Conservation (phyloP, 2,888 invertebrate species). For the Drosophila infuscata region DNA sequence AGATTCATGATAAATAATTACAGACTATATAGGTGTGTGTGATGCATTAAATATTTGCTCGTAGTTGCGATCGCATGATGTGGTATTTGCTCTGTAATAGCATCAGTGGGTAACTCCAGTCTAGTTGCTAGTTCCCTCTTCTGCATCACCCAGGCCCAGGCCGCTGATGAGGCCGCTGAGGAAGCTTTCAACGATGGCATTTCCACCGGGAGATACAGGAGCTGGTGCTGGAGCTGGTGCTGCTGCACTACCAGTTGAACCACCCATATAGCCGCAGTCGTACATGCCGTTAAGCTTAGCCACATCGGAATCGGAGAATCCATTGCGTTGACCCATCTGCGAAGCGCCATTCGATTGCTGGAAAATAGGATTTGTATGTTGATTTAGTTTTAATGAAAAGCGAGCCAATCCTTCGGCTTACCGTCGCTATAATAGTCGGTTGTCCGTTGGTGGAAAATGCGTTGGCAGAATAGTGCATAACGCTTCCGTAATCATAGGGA, state of each 20-base stretch:
- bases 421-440: slow-evolving; percentile 90
- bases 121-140: slow-evolving; percentile 24
- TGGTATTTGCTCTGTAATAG: slow-evolving; percentile 8
- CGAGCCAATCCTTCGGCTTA: slow-evolving; percentile 72
- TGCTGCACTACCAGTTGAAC: slow-evolving; percentile 14
- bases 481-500: slow-evolving; percentile 91
- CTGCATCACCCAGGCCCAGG: slow-evolving; percentile 74
- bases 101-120: slow-evolving; percentile 12
- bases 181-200: slow-evolving; percentile 78
- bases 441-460: slow-evolving; percentile 91
- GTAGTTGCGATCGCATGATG: slow-evolving; percentile 47
- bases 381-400: neutral
- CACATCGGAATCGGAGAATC: slow-evolving; percentile 90
- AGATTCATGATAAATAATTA: slow-evolving; percentile 34
- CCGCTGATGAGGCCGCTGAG: slow-evolving; percentile 82
- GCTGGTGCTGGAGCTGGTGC: slow-evolving; percentile 29
- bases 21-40: slow-evolving; percentile 30
- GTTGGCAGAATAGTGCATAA: slow-evolving; percentile 93
- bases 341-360: slow-evolving; percentile 81
- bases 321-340: slow-evolving; percentile 90
- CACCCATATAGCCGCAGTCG: slow-evolving; percentile 85
- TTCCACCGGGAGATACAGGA: slow-evolving; percentile 51
- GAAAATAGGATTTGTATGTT: neutral
- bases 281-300: slow-evolving; percentile 92
- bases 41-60: slow-evolving; percentile 69